A percentile compares a stretch with the other conserved stretches of the same genome.
These are phyloP conservation scores for Zosterops hypoxanthus DNA, from an alignment of 2,113 vertebrate genomes.

Conservation along the genomic window DNA sequence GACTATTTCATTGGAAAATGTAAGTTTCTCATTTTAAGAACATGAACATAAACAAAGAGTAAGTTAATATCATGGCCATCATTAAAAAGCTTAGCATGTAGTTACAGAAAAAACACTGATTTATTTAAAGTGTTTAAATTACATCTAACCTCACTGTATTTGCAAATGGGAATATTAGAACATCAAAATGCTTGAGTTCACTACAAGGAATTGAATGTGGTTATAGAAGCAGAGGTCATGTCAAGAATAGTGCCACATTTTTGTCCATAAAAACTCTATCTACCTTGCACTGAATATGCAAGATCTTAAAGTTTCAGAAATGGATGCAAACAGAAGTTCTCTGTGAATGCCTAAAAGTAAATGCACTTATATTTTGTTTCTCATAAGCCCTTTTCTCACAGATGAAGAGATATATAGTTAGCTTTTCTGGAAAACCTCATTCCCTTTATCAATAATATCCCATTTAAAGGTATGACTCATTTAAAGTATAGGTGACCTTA, in stretches of 20 bases:
- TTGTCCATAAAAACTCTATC: background rate
- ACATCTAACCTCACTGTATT: background rate
- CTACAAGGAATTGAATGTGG: background rate
- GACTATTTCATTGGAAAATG: background rate
- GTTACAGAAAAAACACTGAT: background rate
- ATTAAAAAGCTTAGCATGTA: background rate
- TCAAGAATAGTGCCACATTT: background rate
- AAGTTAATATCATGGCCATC: background rate
- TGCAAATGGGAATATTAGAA: background rate
- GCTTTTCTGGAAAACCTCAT: background rate
- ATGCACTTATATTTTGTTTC: background rate
- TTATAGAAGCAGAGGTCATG: background rate
- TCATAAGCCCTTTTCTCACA: background rate
- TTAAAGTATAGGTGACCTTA: background rate
- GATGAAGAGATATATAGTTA: background rate
- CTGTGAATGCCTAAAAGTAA: background rate
- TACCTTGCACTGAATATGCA: background rate
- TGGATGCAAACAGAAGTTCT: background rate
- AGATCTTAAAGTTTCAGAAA: background rate
- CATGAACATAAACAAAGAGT: background rate
- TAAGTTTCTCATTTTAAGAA: background rate
- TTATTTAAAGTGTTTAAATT: background rate
- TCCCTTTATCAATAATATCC: background rate
- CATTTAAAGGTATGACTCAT: background rate
- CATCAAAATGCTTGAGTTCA: background rate